Evolutionary conservation across 2,888 invertebrate species (phyloP).

Genomic region (Spatulosminthurus flaviceps): DNA sequence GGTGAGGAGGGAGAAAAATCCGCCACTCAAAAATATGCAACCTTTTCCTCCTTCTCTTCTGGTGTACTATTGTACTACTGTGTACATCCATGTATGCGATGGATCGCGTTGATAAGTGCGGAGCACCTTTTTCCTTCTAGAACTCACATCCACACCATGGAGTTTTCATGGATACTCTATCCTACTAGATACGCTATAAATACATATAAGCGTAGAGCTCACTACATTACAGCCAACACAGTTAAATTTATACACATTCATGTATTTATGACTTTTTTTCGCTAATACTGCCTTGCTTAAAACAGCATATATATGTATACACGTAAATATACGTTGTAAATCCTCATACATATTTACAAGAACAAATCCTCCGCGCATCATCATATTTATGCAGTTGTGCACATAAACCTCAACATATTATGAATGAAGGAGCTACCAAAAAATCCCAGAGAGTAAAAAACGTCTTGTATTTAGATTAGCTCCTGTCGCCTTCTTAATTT

Average conservation of each 20-base stretch:
- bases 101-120: too few relatives aligned
- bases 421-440: neutral
- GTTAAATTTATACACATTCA: too few relatives aligned
- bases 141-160: neutral
- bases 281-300: neutral
- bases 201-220: too few relatives aligned
- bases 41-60: neutral
- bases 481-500: conserved; percentile 12
- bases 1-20: conserved; percentile 36
- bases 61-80: too few relatives aligned
- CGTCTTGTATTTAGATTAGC: conserved; percentile 32
- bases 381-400: too few relatives aligned
- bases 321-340: neutral
- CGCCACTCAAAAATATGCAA: conserved; percentile 18
- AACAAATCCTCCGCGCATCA: neutral
- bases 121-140: neutral
- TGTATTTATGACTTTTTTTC: too few relatives aligned
- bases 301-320: neutral
- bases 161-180: too few relatives aligned
- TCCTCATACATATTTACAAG: neutral
- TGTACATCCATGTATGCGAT: neutral
- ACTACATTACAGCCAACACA: too few relatives aligned
- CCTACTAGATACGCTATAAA: too few relatives aligned
- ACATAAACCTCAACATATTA: too few relatives aligned
- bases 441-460: neutral